Base-by-base conservation (phyloP, 2,888 invertebrate genomes). In the Tricholauxania praeusta region DNA sequence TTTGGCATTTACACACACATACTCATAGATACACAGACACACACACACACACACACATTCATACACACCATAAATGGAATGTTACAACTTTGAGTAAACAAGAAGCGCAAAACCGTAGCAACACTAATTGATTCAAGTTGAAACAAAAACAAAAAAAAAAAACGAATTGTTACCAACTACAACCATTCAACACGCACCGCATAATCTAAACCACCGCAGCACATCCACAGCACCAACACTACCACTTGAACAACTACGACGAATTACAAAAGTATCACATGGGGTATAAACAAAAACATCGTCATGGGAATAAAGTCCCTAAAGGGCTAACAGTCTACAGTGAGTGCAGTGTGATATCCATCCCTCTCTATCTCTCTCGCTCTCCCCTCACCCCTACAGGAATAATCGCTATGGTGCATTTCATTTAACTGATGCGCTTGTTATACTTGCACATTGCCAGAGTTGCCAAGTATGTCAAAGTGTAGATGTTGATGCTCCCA, bases 1-100 rank as follows among this genome's bases (percentile, higher is more conserved):
- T 39, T 39, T 39, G 19, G 57, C 8, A 51, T 51, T 32, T n/a
- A 15, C 47, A 63, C 14, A 47, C 39, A 60, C 28, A 10, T 8
- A 12, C 57, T 28, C 4, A 28, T 28, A 28, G 28, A 28, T 28
- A 57, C 2, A 28, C 59, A 59, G 3, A 59, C 6, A 59, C 59
- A 59, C 64, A 64, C 64, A 64, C 49, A 39, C 51, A 22, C 52
- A 65, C 52, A 8, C 49, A 52, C 19, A 48, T 48, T 49, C 47
- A 12, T 17, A 32, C 48, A 47, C 17, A 51, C 28, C 6, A 65
- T 14, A 32, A 62, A 28, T 39, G 17, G 12, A 62, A 28, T 39
- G 17, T n/a, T 14, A 63, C 62, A 63, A 32, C 47, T 32, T 47
- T 48, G 48, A 4, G 17, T 17, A 63, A 7, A n/a, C 39, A 60